Evolutionary conservation across 2,113 vertebrate species (phyloP).

Genomic region (Silurus glanis): DNA sequence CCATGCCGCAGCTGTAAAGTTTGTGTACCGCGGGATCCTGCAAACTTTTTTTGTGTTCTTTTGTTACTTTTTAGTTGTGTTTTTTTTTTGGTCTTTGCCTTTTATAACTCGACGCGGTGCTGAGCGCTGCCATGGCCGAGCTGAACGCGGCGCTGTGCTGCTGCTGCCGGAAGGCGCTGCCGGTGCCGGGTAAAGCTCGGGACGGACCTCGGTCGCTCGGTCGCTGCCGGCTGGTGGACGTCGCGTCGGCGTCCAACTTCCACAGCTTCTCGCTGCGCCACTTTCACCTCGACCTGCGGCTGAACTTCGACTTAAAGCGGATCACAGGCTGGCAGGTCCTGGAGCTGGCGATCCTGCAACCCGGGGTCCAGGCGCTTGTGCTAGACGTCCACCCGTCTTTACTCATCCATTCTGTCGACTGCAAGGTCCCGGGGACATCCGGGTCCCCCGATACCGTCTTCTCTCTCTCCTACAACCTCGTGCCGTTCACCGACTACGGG

Average conservation of each 20-base stretch:
- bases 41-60: not conserved
- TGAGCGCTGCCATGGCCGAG: slow-evolving; percentile 54
- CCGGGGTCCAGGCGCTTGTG: slow-evolving; percentile 75
- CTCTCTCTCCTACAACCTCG: slow-evolving; percentile 78
- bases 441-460: slow-evolving; percentile 54
- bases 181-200: slow-evolving; percentile 61
- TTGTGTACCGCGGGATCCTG: not conserved
- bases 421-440: slow-evolving; percentile 57
- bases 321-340: slow-evolving; percentile 87
- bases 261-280: slow-evolving; percentile 81
- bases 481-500: slow-evolving; percentile 90
- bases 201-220: slow-evolving; percentile 61
- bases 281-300: slow-evolving; percentile 84
- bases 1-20: slow-evolving; percentile 26
- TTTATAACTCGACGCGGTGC: not conserved
- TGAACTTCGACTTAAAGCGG: slow-evolving; percentile 83
- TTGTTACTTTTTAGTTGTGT: not conserved
- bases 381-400: slow-evolving; percentile 86
- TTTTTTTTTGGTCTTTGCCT: not conserved
- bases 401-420: slow-evolving; percentile 79
- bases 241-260: slow-evolving; percentile 87
- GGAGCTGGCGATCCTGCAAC: slow-evolving; percentile 75
- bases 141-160: slow-evolving; percentile 82
- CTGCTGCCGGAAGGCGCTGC: slow-evolving; percentile 82
- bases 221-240: slow-evolving; percentile 74